Base-by-base conservation (phyloP, 2,888 invertebrate species). In the Euproctis similis region DNA sequence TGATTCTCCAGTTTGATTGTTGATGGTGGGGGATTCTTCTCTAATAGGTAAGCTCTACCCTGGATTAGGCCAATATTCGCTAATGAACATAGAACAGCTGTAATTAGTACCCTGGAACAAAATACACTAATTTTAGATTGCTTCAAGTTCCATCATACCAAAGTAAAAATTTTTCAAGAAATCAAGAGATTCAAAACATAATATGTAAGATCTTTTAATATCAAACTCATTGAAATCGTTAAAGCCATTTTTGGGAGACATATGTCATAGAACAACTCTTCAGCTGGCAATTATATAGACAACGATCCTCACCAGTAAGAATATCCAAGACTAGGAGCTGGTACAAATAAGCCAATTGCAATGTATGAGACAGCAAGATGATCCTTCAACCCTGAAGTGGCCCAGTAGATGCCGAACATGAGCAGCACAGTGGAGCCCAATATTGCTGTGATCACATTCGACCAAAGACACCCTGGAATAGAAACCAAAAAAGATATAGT, bases 231-330 rank as follows among this genome's bases (percentile, higher is more conserved):
- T n/a, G n/a, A n/a, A n/a, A n/a, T n/a, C n/a, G n/a, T n/a, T n/a
- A n/a, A n/a, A n/a, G n/a, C n/a, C n/a, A n/a, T n/a, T n/a, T n/a
- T n/a, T n/a, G n/a, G n/a, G n/a, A n/a, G n/a, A n/a, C n/a, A n/a
- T n/a, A n/a, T n/a, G n/a, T n/a, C n/a, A n/a, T n/a, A n/a, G n/a
- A n/a, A n/a, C n/a, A n/a, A n/a, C n/a, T n/a, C n/a, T n/a, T n/a
- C n/a, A n/a, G n/a, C n/a, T n/a, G n/a, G 7, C 4, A 16, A 16
- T 7, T 16, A 16, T 5, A 7, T 5, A n/a, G n/a, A n/a, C n/a
- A n/a, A n/a, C n/a, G n/a, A n/a, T n/a, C 6, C 58, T 61, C 49
- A 85, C 85, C 85, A 85, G 32, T 78, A 85, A 12, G 82, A 85
- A 35, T 61, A 82, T 1, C 85, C 85, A 1, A 85, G 42, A 0